Percentiles rank a stretch among this genome's conserved stretches.
phyloP scores from a whole-genome alignment of 30 jellyfish, hydroid and myxozoan genomes.

The Hydractinia symbiolongicarpus region DNA sequence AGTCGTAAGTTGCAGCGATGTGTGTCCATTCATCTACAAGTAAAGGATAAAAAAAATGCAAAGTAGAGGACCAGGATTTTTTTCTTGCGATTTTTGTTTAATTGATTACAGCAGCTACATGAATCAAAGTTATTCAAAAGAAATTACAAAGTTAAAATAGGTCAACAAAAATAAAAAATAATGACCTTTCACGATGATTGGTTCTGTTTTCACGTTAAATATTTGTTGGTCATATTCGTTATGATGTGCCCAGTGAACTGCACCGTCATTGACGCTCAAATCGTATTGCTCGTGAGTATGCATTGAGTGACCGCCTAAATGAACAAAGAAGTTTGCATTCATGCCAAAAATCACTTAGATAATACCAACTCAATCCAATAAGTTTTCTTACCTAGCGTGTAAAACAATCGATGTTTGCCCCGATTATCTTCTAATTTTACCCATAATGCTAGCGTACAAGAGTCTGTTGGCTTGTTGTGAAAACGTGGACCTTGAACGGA shows the following conservation, averaged over 20 bases:
- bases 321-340: neutral
- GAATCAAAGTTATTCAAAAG: neutral
- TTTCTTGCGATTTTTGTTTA: neutral
- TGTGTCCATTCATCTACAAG: conserved; percentile 67
- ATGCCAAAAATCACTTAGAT: neutral
- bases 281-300: conserved; percentile 84
- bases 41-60: neutral
- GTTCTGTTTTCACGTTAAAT: conserved; percentile 69
- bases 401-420: conserved; percentile 75
- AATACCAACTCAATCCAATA: too few species aligned
- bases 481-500: conserved; percentile 64
- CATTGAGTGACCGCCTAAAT: conserved; percentile 87
- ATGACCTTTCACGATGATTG: conserved; percentile 70
- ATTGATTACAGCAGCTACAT: neutral
- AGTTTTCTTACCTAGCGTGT: conserved; percentile 31
- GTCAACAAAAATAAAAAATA: neutral
- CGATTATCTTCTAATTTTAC: conserved; percentile 69
- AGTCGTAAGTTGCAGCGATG: conserved; percentile 74
- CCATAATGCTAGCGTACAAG: conserved; percentile 81
- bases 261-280: conserved; percentile 74
- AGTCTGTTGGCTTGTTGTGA: conserved; percentile 85
- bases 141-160: neutral
- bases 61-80: neutral
- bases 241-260: conserved; percentile 79
- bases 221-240: conserved; percentile 85